Evolutionary conservation across 2,113 vertebrate species (phyloP), one percentile per base, ranked within the genome.

Genomic region (Fukomys damarensis): DNA sequence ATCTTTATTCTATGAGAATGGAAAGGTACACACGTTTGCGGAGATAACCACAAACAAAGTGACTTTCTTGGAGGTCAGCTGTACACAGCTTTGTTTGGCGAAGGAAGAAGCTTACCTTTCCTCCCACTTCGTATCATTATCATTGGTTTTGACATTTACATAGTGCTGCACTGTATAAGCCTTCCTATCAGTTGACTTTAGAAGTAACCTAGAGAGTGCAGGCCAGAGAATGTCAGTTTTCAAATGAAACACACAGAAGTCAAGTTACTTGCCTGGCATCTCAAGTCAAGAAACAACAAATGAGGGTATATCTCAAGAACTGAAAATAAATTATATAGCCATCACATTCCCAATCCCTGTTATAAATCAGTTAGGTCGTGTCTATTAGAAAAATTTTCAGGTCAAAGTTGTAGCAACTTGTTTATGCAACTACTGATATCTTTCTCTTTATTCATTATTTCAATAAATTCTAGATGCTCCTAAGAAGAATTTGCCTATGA

Each of bases 31-130:
- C 46, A 65, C 13, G 20, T 43, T 89, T 79, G 84, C 74, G 81
- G 70, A 92, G 58, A 89, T 19, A 76, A 32, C 16, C 92, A 83
- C 76, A 93, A 86, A 93, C 49, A 93, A 94, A 96, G 63, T 41
- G 28, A 92, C 74, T 96, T 97, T 95, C 95, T 61, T 68, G 38
- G 63, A 95, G 93, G 95, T 96, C 95, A 89, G 77, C 38, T 79
- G 5, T n/a, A 68, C 14, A 28, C 16, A 68, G 41, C 35, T 52
- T 66, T 76, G 46, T 58, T n/a, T 91, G 43, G 86, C 59, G 87
- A 81, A 89, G 58, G 32, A 94, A 63, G 32, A 17, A 63, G 58
- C 54, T 56, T 10, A 63, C 13, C 70, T 79, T 85, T 49, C 83
- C 90, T 89, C 58, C 84, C 7, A 77, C 49, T 63, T 82, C 24